Evolutionary conservation across 1,140 invertebrate genomes (phyloP), one percentile per base, ranked within the genome.

Genomic region (Achroia grisella): DNA sequence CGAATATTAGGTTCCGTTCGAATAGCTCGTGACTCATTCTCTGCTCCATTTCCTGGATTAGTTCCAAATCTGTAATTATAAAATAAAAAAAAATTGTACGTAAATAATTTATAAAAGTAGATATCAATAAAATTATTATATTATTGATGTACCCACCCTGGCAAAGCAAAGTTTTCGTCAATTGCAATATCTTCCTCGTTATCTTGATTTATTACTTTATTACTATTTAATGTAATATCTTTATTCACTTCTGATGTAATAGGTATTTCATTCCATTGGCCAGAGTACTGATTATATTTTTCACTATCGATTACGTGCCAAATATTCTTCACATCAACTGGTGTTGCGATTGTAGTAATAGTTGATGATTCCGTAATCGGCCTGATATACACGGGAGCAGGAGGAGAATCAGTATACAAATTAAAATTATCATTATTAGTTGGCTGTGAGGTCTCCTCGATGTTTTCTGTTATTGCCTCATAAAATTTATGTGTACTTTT

Each of bases 1-100:
- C 72, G 65, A 8, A 81, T 52, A 37, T 81, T 79, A 9, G 60
- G 64, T 43, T 82, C 81, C 5, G 76, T 81, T 9, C 78, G 68
- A 44, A 85, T 85, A 8, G 78, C 81, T 50, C 81, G 58, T 11
- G 81, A 85, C 62, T 85, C 81, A 54, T 85, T 85, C 65, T 85
- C 81, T n/a, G 58, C 77, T 54, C 63, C 77, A 50, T 68, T 78
- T 23, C 70, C 77, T 39, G 73, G 52, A 59, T 74, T 73, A 27
- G 68, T 70, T 2, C 44, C 57, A 61, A 85, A 79, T 47, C 81
- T 85, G 66, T 12, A 66, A 71, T 48, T 44, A 3, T 6, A 47
- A 54, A 52, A 40, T 4, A 35, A 13, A 39, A 28, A 9, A 40
- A 47, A 39, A 10, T 30, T 23, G 39, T 28, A 27, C 10, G 10